Conservation (phyloP, 2,888 invertebrate genomes). For the Pseudococcus jackbeardsleyi region DNA sequence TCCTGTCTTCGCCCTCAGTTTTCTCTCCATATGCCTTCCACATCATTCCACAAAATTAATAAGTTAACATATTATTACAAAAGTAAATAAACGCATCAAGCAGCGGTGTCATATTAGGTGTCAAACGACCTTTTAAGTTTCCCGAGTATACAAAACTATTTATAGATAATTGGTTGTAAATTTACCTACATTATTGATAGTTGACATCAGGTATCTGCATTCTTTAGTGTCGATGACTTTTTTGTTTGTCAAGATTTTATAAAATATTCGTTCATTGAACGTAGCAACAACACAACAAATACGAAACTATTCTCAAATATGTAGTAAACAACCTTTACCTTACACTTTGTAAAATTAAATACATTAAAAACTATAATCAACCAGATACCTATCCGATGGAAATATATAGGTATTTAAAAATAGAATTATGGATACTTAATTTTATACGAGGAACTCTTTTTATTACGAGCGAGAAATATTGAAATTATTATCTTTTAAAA, state of each 20-base stretch:
- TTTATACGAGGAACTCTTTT: neutral
- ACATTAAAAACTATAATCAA: neutral
- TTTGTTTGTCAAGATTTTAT: constrained; percentile 38
- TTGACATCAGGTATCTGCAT: constrained; percentile 29
- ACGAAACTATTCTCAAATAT: neutral
- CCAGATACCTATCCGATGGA: neutral
- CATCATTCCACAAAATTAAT: neutral
- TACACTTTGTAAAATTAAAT: constrained; percentile 38
- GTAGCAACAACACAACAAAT: neutral
- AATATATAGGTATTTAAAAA: neutral
- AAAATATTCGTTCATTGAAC: constrained; percentile 1
- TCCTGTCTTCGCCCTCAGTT: no score
- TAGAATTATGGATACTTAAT: neutral
- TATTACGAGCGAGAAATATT: no score
- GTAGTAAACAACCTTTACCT: constrained; percentile 15
- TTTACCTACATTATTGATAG: neutral
- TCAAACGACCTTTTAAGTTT: constrained; percentile 21
- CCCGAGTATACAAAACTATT: constrained; percentile 5
- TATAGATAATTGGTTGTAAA: constrained; percentile 20
- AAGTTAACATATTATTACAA: neutral
- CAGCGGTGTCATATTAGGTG: neutral
- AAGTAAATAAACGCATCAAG: neutral
- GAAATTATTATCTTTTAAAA: no score
- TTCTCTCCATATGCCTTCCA: no score
- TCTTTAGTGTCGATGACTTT: constrained; percentile 51